phyloP scores from a whole-genome alignment of 2,113 vertebrate species.

The Piprites chloris region DNA sequence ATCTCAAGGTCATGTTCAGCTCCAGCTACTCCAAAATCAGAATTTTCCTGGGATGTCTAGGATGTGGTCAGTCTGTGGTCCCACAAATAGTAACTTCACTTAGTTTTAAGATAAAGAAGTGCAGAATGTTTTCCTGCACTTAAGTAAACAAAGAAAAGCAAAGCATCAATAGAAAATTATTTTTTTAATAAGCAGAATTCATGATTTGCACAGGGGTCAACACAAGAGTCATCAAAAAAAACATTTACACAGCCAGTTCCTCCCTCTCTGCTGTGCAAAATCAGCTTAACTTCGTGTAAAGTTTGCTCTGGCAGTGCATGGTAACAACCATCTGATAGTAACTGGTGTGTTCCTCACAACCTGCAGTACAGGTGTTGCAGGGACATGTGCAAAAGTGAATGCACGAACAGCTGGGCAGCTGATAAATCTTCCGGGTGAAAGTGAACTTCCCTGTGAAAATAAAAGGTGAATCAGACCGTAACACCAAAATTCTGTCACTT shows the following conservation, averaged over 20 bases:
- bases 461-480: not conserved
- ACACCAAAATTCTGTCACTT: not conserved
- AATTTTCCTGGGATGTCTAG: not conserved
- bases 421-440: not conserved
- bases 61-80: not conserved
- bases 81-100: not conserved
- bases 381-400: not conserved
- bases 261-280: not conserved
- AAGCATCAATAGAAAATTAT: not conserved
- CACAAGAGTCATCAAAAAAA: not conserved
- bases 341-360: accelerated
- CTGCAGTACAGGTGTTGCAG: not conserved
- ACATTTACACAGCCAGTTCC: not conserved
- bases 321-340: not conserved
- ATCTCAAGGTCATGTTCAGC: not conserved
- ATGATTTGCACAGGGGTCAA: not conserved
- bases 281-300: not conserved
- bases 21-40: not conserved
- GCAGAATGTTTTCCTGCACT: not conserved
- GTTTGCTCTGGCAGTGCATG: not conserved
- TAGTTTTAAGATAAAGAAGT: not conserved
- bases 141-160: not conserved
- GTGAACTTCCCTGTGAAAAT: not conserved
- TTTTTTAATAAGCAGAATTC: not conserved
- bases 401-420: not conserved